Percentiles rank a stretch among this genome's conserved stretches.
Evolutionary conservation across 2,113 vertebrate genomes (phyloP).

Genomic region (Orycteropus afer): DNA sequence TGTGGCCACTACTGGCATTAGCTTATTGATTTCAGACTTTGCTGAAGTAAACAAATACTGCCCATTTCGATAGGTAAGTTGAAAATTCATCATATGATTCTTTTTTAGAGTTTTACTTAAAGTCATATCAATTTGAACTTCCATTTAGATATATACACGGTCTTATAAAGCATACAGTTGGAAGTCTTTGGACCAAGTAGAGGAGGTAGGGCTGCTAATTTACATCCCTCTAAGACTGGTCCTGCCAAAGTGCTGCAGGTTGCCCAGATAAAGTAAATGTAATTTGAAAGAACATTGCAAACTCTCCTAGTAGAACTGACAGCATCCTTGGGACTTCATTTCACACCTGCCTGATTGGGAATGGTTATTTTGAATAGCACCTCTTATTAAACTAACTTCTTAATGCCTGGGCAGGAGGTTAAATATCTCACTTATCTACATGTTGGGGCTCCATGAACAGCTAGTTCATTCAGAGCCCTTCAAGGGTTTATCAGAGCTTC

Average conservation of each 20-base stretch:
- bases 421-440: constrained; percentile 68
- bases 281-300: not conserved
- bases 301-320: not conserved
- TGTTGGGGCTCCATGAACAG: constrained; percentile 9
- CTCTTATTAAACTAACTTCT: constrained; percentile 45
- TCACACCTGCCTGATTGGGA: constrained; percentile 58
- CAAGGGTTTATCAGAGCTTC: constrained; percentile 53
- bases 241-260: not conserved
- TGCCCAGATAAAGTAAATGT: not conserved
- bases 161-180: not conserved
- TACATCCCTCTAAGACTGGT: not conserved
- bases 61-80: constrained; percentile 1
- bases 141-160: not conserved
- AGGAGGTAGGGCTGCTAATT: not conserved
- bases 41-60: constrained; percentile 34
- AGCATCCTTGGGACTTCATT: constrained; percentile 46
- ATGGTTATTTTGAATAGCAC: constrained; percentile 71
- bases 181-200: constrained; percentile 1
- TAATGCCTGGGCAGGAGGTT: constrained; percentile 58
- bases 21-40: constrained; percentile 69
- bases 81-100: not conserved
- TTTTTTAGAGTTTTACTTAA: constrained; percentile 2
- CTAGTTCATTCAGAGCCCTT: constrained; percentile 39
- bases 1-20: constrained; percentile 48
- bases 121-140: constrained; percentile 11